Evolutionary conservation across 2,797 vertebrate genomes (phyloP), one percentile per base, ranked within the genome.

Genomic region (Aldrovandia affinis): DNA sequence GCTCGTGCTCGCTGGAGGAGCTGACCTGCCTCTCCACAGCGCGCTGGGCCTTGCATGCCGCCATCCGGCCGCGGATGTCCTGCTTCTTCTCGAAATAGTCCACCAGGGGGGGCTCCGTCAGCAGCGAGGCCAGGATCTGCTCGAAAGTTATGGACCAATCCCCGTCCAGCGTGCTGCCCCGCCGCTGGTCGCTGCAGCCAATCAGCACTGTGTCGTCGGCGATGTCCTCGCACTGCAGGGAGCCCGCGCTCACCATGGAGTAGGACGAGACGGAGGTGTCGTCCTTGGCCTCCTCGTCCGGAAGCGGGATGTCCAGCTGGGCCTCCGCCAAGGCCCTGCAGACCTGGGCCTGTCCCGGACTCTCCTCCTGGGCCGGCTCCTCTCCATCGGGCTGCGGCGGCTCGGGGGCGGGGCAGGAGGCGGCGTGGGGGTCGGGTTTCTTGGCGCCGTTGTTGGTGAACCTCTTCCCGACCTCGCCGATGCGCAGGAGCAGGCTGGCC

Each of bases 121-220:
- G 94, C 92, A 99, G 88, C 0, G 98, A 99, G 0, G 98, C 98
- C 81, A 99, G 91, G 87, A 99, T 97, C 94, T 99, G 98, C 93
- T 99, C 97, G 0, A 99, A 99, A 82, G 96, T 97, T 91, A 99
- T 97, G 0, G 97, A 97, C 98, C 98, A 99, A 91, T 98, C 97
- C 0, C 91, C 92, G 84, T 99, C 98, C 28, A 97, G 93, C 0
- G 92, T 87, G 52, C 96, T 97, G 65, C 95, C 96, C 0, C 88
- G 91, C 68, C 94, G 95, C 70, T 90, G 90, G 83, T 94, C 93
- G 0, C 86, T 59, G 0, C 95, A 93, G 0, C 96, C 96, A 0
- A 97, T 95, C 87, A 98, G 94, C 83, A 97, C 97, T 0, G 96
- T 96, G 92, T 98, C 97, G 0, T 98, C 97, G 0, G 96, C 91